These are phyloP conservation scores for Acrocyrtus sp. DNA, from an alignment of 2,888 invertebrate genomes.

Conservation along the genomic window DNA sequence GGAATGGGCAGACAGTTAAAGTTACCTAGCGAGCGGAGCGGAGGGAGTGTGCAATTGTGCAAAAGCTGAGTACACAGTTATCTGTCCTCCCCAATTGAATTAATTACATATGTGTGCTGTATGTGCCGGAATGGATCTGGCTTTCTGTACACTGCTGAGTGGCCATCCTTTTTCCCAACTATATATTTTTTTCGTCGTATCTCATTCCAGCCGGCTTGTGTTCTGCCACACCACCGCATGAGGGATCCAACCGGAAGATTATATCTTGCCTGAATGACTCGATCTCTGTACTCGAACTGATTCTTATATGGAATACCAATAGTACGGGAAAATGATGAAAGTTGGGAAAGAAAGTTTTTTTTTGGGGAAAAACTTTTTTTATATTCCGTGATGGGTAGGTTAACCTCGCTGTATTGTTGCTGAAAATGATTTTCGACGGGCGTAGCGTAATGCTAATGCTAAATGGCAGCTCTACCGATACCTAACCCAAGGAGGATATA, in stretches of 20 bases:
- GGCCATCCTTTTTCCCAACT: background rate
- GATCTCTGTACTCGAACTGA: background rate
- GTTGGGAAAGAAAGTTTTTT: background rate
- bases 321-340: background rate
- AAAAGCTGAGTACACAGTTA: too few species aligned
- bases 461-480: too few species aligned
- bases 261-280: background rate
- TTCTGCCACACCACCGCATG: background rate
- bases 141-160: background rate
- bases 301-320: background rate
- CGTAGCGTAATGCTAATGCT: too few species aligned
- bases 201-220: background rate
- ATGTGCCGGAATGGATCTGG: background rate
- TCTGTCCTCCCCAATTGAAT: background rate
- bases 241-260: background rate
- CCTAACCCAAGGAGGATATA: too few species aligned
- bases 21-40: too few species aligned
- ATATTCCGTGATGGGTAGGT: background rate
- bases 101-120: background rate
- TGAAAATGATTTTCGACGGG: too few species aligned
- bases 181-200: too few species aligned
- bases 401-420: background rate
- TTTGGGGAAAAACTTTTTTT: background rate
- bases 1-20: background rate
- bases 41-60: background rate